phyloP scores from a whole-genome alignment of 2,113 vertebrate species.

The Albula glossodonta region DNA sequence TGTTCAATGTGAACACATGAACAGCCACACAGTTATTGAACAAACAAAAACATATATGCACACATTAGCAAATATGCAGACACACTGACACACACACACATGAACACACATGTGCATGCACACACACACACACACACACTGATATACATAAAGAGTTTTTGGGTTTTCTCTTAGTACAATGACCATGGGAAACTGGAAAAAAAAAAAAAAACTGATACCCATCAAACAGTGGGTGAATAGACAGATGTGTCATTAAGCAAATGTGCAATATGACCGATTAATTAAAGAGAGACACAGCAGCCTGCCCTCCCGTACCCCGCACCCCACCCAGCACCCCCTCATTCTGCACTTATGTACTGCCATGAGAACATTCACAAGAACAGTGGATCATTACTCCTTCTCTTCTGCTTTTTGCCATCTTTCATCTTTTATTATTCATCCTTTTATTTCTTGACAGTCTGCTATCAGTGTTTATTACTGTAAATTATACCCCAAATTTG shows the following conservation, averaged over 20 bases:
- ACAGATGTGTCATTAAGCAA: too few species aligned
- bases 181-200: too few species aligned
- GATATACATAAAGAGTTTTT: too few species aligned
- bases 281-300: too few species aligned
- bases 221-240: too few species aligned
- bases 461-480: constrained; percentile 41
- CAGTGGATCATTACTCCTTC: background rate
- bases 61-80: background rate
- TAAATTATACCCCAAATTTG: constrained; percentile 48
- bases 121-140: background rate
- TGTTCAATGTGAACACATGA: background rate
- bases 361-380: too few species aligned
- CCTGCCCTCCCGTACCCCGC: too few species aligned
- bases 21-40: background rate
- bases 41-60: background rate
- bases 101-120: background rate
- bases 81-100: background rate
- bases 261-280: too few species aligned
- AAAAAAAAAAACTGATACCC: too few species aligned
- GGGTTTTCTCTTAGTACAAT: too few species aligned
- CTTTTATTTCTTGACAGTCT: constrained; percentile 35
- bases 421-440: constrained; percentile 11
- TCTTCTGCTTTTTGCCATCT: background rate
- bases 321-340: too few species aligned
- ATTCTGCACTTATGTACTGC: too few species aligned